Evolutionary conservation across 2,113 vertebrate genomes (phyloP), one percentile per base, ranked within the genome.

Genomic region (Peromyscus polionotus): DNA sequence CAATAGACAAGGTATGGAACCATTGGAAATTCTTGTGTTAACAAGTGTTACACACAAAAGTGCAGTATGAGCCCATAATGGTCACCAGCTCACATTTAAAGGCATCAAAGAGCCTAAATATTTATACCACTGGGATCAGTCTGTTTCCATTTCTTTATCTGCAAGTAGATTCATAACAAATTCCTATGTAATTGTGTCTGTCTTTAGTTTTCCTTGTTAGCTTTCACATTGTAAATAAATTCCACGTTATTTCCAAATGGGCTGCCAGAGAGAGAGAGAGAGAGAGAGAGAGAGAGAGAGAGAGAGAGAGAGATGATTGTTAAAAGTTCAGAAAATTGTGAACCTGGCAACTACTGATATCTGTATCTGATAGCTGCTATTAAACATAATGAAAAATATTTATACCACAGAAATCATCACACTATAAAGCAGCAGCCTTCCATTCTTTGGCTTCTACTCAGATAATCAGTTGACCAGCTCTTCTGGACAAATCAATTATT

Each of bases 211-310:
- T 91, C 67, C 39, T 88, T 92, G 91, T 84, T 67, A 79, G 20
- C 10, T 80, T 81, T 79, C 45, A 77, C 92, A 93, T 95, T 51
- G 31, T 91, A 73, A 96, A 73, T 68, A 91, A 81, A 96, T 79
- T 63, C 72, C 86, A 90, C 39, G 75, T 17, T 89, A n/a, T 65
- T 87, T 94, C 76, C 45, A 91, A 95, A 94, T 72, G 88, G 45
- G 73, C 22, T 93, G 0, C 3, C 45, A 42, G 48, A 51, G 48
- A 51, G 48, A 51, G 48, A 48, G 48, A 48, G 48, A 48, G 48
- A 48, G 48, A 48, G 48, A 48, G 48, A 48, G 48, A 48, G 48
- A 51, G 48, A 51, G 48, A 51, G 48, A 51, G 48, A 51, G 6
- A 51, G 48, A 51, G 48, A 51, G 48, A 51, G 48, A 51, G 48